Evolutionary conservation across 2,888 invertebrate genomes (phyloP).

Genomic region (Alcis repandata): DNA sequence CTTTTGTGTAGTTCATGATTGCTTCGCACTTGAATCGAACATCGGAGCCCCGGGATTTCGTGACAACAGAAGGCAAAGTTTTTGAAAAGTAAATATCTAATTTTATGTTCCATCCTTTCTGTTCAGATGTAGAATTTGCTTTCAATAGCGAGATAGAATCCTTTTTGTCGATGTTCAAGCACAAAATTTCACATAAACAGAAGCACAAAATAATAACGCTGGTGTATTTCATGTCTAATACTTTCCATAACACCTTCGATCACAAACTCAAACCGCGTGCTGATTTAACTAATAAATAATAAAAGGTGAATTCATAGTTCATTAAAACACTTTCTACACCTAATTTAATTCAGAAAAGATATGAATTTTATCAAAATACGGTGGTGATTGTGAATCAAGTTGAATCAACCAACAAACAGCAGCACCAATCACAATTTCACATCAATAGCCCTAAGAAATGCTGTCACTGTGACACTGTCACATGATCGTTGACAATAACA

Average conservation of each 20-base stretch:
- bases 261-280: conserved; percentile 11
- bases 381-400: too few relatives aligned
- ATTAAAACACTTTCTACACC: not conserved
- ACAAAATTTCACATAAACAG: conserved; percentile 67
- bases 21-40: conserved; percentile 79
- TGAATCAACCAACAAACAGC: too few relatives aligned
- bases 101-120: conserved; percentile 80
- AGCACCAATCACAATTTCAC: not conserved
- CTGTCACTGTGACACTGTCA: not conserved
- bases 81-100: conserved; percentile 79
- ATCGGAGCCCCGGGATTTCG: conserved; percentile 65
- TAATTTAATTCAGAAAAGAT: conserved; percentile 30
- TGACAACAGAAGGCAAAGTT: conserved; percentile 68
- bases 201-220: conserved; percentile 75
- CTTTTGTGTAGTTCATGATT: conserved; percentile 77
- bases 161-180: conserved; percentile 61
- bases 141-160: conserved; percentile 66
- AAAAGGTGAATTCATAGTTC: not conserved
- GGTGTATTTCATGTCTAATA: conserved; percentile 78
- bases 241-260: conserved; percentile 73
- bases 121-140: conserved; percentile 70
- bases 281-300: conserved; percentile 7
- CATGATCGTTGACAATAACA: too few relatives aligned
- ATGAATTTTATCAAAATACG: conserved; percentile 24
- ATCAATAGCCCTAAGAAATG: not conserved